phyloP scores from a whole-genome alignment of 2,888 invertebrate genomes.

The Nephrocerus scutellatus region DNA sequence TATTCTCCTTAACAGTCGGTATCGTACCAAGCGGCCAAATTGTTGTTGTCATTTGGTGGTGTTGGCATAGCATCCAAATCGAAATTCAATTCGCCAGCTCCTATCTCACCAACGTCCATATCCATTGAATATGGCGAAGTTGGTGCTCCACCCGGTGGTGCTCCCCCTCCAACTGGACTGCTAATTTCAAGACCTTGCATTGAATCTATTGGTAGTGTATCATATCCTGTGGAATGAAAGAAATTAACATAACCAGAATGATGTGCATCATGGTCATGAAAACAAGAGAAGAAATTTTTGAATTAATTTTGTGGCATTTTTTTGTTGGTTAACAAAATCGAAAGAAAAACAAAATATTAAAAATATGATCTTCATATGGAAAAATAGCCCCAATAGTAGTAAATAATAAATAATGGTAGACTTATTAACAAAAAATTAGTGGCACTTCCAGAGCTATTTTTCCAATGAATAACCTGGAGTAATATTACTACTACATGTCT shows the following conservation, averaged over 20 bases:
- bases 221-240: slow-evolving; percentile 67
- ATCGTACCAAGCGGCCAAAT: slow-evolving; percentile 95
- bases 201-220: slow-evolving; percentile 94
- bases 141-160: slow-evolving; percentile 45
- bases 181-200: slow-evolving; percentile 93
- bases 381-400: no score
- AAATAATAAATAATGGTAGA: no score
- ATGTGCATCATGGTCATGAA: no score
- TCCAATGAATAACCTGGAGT: no score
- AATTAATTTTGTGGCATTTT: no score
- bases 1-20: slow-evolving; percentile 70
- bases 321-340: neutral
- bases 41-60: slow-evolving; percentile 84
- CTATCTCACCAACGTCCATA: slow-evolving; percentile 76
- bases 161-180: slow-evolving; percentile 43
- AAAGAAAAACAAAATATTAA: no score
- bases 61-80: slow-evolving; percentile 69
- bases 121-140: slow-evolving; percentile 70
- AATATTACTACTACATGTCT: no score
- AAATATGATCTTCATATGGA: no score
- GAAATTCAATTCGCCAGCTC: slow-evolving; percentile 68
- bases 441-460: no score
- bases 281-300: no score
- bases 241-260: no score
- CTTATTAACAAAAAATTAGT: no score